Percentiles rank a stretch among this genome's conserved stretches.
Evolutionary conservation across 2,113 vertebrate species (phyloP).

Genomic region (Chaetops frenatus): DNA sequence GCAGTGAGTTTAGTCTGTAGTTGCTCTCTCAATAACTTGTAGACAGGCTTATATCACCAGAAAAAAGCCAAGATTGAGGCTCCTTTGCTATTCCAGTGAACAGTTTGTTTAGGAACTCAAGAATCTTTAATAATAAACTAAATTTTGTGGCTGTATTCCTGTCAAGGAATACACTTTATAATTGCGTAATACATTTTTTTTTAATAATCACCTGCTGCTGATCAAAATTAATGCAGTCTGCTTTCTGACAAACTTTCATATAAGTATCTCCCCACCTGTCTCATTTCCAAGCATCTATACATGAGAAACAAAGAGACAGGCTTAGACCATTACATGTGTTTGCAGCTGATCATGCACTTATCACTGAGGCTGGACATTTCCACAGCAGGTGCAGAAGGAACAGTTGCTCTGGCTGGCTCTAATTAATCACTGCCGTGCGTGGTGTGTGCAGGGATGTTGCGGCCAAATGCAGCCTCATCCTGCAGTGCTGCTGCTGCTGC

Average conservation of each 20-base stretch:
- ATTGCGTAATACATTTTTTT: background rate
- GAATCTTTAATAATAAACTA: background rate
- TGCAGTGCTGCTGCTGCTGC: too few species aligned
- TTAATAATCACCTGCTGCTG: background rate
- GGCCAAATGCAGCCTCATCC: background rate
- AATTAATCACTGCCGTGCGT: background rate
- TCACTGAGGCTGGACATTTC: background rate
- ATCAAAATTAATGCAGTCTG: background rate
- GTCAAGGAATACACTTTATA: too few species aligned
- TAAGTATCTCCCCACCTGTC: background rate
- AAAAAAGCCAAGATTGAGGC: background rate
- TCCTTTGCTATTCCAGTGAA: background rate
- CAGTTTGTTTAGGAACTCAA: background rate
- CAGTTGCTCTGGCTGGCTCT: background rate
- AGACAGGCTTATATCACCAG: background rate
- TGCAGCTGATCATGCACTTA: background rate
- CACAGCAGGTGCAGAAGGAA: background rate
- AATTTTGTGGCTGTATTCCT: background rate
- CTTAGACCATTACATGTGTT: background rate
- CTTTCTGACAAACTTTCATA: background rate
- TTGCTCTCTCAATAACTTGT: background rate
- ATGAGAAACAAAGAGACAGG: background rate
- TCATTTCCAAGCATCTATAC: background rate
- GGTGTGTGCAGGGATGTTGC: rapidly evolving
- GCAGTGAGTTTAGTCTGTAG: background rate